Conservation (phyloP, 2,888 invertebrate species). For the Lydus trimaculatus region DNA sequence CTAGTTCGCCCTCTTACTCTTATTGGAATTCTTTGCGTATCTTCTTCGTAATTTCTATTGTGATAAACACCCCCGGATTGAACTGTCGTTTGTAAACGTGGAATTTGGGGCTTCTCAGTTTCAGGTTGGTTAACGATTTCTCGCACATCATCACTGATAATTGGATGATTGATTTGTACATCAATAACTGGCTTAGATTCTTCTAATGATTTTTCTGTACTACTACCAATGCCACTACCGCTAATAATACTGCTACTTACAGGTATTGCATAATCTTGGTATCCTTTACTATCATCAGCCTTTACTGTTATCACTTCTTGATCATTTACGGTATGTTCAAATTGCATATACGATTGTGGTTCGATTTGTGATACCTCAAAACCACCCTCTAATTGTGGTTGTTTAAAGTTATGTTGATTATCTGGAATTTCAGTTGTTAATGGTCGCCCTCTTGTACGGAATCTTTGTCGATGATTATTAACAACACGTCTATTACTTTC, state of each 20-base stretch:
- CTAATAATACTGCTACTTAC: slow-evolving; percentile 7
- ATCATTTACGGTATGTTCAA: slow-evolving; percentile 41
- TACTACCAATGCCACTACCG: slow-evolving; percentile 4
- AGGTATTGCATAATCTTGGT: slow-evolving; percentile 32
- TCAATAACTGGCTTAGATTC: slow-evolving; percentile 42
- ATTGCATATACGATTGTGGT: slow-evolving; percentile 48
- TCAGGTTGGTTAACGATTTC: slow-evolving; percentile 31
- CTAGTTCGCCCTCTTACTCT: slow-evolving; percentile 45
- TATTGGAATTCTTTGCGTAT: slow-evolving; percentile 33
- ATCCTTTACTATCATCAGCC: slow-evolving; percentile 32
- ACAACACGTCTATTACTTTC: slow-evolving; percentile 36
- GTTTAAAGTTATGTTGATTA: slow-evolving; percentile 35
- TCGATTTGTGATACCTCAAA: slow-evolving; percentile 34
- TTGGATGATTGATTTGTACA: slow-evolving; percentile 43
- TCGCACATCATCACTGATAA: slow-evolving; percentile 16
- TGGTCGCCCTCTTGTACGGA: slow-evolving; percentile 53
- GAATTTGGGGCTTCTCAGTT: slow-evolving; percentile 19
- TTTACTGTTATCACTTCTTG: slow-evolving; percentile 35
- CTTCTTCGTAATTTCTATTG: slow-evolving; percentile 35
- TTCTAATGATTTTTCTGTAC: slow-evolving; percentile 24
- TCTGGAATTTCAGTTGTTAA: slow-evolving; percentile 32
- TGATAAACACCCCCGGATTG: slow-evolving; percentile 39
- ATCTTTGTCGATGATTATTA: slow-evolving; percentile 45
- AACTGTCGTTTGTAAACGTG: slow-evolving; percentile 35
- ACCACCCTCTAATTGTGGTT: slow-evolving; percentile 32